phyloP scores from a whole-genome alignment of 2,888 invertebrate genomes.

The Napeogenes inachia region DNA sequence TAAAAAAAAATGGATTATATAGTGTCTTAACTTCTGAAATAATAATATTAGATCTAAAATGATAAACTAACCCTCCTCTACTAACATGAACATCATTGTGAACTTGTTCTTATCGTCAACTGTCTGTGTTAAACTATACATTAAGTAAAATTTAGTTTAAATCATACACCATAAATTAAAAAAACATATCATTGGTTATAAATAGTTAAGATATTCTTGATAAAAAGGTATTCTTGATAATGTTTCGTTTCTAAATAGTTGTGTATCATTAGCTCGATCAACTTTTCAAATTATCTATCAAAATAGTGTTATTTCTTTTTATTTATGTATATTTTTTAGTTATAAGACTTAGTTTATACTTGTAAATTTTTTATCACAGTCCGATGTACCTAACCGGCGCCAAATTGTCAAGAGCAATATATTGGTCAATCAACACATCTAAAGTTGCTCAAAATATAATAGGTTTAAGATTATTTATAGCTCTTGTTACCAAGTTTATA shows the following conservation, averaged over 20 bases:
- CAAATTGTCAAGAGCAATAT: constrained; percentile 44
- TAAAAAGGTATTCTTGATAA: not conserved
- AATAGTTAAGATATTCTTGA: not conserved
- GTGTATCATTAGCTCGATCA: too few relatives aligned
- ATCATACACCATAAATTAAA: not conserved
- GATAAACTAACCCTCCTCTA: constrained; percentile 22
- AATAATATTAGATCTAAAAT: not conserved
- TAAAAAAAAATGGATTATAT: too few relatives aligned
- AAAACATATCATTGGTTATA: constrained; percentile 1
- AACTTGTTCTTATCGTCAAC: constrained; percentile 57
- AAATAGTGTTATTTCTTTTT: constrained; percentile 2
- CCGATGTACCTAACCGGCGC: constrained; percentile 72
- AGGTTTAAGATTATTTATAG: not conserved
- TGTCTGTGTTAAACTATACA: constrained; percentile 62
- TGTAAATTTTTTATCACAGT: constrained; percentile 49
- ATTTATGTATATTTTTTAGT: constrained; percentile 3
- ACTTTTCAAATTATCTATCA: not conserved
- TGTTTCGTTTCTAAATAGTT: too few relatives aligned
- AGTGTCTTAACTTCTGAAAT: too few relatives aligned
- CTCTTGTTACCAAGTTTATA: constrained; percentile 2
- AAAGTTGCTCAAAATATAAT: constrained; percentile 56
- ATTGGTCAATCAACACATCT: constrained; percentile 44
- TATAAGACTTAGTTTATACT: constrained; percentile 22
- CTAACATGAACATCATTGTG: constrained; percentile 24
- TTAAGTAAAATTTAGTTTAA: constrained; percentile 43